Evolutionary conservation across 1,140 invertebrate genomes (phyloP), one percentile per base, ranked within the genome.

Genomic region (Pogonognathellus flavescens): DNA sequence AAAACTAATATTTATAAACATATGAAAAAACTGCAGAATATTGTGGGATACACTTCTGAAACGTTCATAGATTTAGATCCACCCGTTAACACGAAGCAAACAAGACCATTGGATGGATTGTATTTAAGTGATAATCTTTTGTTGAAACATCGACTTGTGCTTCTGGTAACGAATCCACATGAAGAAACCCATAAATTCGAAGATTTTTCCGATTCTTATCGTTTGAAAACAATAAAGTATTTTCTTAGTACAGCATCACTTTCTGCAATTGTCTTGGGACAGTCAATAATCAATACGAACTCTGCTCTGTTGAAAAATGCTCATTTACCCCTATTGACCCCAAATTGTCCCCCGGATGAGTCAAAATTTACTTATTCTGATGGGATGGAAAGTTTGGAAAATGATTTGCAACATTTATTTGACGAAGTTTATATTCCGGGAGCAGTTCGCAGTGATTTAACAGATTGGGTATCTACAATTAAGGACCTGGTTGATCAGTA

Each of bases 321-420:
- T 9, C 70, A 16, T 76, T 76, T 76, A 10, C 70, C 70, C 0
- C 18, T 49, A 76, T n/a, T 76, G 16, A 49, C 41, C 8, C 25
- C 70, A 6, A 76, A 76, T 76, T 49, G n/a, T 49, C 41, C 70
- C 0, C 13, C 31, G 7, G 31, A 50, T 14, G 14, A 49, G 9
- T 50, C 70, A n/a, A 76, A 76, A 49, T 76, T 76, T n/a, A 50
- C 70, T 2, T 76, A 49, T 14, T 0, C 6, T 8, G 70, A 76
- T n/a, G 70, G 70, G 16, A 49, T 76, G 70, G 31, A 76, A 50
- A 49, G 11, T n/a, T 76, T 76, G n/a, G 70, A 76, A 76, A 31
- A 49, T n/a, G 25, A 76, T 76, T 49, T 76, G 49, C 49, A 50
- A 18, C 9, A 41, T 8, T 50, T 76, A n/a, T 49, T 76, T 6